These are phyloP conservation scores for Iguana delicatissima DNA, from an alignment of 2,797 vertebrate genomes.

Conservation along the genomic window DNA sequence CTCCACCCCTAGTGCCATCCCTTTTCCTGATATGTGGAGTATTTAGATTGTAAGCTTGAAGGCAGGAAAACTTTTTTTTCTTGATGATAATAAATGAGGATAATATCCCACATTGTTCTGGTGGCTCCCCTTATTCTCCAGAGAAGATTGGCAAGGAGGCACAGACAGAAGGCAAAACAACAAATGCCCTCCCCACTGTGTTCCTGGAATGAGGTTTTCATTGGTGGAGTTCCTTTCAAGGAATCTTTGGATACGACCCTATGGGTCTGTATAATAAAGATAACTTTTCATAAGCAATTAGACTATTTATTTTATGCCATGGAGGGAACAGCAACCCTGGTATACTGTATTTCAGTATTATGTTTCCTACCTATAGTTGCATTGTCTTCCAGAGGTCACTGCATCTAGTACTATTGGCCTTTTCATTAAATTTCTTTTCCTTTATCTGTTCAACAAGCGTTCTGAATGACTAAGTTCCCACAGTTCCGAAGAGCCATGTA, in stretches of 20 bases:
- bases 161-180: rapidly evolving
- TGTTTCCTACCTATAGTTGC: not conserved
- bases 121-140: not conserved
- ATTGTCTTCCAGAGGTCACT: rapidly evolving
- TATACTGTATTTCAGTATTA: rapidly evolving
- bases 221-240: not conserved
- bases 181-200: not conserved
- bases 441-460: not conserved
- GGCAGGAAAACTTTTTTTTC: too few relatives aligned
- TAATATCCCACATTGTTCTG: not conserved
- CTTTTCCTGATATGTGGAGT: too few relatives aligned
- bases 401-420: not conserved
- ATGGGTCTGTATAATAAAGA: not conserved
- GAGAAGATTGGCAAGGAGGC: not conserved
- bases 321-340: too few relatives aligned
- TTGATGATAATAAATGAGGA: too few relatives aligned
- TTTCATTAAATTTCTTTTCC: not conserved
- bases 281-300: rapidly evolving
- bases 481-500: not conserved
- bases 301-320: not conserved
- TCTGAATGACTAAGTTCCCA: not conserved
- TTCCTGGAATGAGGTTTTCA: not conserved
- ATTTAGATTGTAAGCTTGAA: too few relatives aligned
- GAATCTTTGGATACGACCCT: not conserved
- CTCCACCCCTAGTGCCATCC: too few relatives aligned